A percentile compares a stretch with the other conserved stretches of the same genome.
These are phyloP conservation scores for Rhagonycha fulva DNA, from an alignment of 2,888 invertebrate species.

Conservation along the genomic window DNA sequence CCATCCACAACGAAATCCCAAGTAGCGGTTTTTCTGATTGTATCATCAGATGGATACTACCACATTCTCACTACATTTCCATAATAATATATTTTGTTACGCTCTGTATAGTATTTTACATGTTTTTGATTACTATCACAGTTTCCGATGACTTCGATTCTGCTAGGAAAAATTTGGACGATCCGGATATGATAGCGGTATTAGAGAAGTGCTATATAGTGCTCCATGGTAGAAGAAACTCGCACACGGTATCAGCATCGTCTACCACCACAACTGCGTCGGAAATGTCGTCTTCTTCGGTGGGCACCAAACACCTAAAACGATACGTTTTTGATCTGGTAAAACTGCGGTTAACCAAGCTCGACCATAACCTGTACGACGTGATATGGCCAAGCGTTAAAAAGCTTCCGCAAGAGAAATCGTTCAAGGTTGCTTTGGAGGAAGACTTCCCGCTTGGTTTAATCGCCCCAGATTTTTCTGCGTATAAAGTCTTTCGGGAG, in stretches of 20 bases:
- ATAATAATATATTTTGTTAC: background rate
- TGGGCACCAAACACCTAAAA: constrained; percentile 76
- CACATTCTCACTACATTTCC: background rate
- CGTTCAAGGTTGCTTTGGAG: constrained; percentile 63
- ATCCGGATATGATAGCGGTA: constrained; percentile 71
- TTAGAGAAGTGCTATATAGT: constrained; percentile 78
- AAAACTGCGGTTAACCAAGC: constrained; percentile 75
- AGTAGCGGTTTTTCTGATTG: background rate
- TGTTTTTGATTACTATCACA: constrained; percentile 48
- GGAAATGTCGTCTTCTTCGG: constrained; percentile 53
- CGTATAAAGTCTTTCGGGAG: constrained; percentile 82
- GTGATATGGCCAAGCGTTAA: constrained; percentile 88
- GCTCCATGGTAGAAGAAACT: constrained; percentile 65
- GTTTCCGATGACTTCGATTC: constrained; percentile 77
- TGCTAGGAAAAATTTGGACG: constrained; percentile 72
- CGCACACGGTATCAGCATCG: constrained; percentile 59
- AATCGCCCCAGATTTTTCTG: constrained; percentile 84
- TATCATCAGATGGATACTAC: too few relatives aligned
- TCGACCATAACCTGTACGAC: constrained; percentile 86
- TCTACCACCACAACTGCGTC: constrained; percentile 64
- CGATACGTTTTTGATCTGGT: constrained; percentile 73
- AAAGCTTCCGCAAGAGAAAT: constrained; percentile 67
- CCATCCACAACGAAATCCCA: background rate
- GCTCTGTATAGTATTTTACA: background rate
- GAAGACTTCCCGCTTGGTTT: constrained; percentile 77